These are phyloP conservation scores for Drosophila atripex DNA, from an alignment of 2,888 invertebrate species.

Conservation along the genomic window DNA sequence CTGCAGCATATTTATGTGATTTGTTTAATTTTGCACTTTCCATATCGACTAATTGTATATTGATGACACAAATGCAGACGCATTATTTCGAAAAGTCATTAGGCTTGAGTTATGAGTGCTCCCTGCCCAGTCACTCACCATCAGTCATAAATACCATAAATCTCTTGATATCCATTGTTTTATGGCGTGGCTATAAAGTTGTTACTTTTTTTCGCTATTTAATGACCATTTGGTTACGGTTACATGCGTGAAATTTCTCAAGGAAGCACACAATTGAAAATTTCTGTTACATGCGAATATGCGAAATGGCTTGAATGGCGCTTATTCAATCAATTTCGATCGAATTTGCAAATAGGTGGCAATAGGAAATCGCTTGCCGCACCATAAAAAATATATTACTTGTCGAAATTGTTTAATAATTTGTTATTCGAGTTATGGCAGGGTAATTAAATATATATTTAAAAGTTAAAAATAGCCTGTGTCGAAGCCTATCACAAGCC, in stretches of 20 bases:
- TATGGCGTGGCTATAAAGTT: slow-evolving; percentile 22
- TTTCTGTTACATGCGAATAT: slow-evolving; percentile 38
- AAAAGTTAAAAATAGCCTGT: neutral
- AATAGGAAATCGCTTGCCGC: slow-evolving; percentile 10
- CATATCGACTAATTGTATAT: slow-evolving; percentile 67
- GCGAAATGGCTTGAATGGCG: slow-evolving; percentile 35
- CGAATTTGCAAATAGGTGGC: slow-evolving; percentile 27
- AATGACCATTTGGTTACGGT: slow-evolving; percentile 42
- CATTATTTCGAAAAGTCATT: slow-evolving; percentile 49
- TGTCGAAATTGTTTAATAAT: neutral
- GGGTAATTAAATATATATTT: neutral
- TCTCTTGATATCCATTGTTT: slow-evolving; percentile 22
- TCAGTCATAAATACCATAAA: slow-evolving; percentile 20
- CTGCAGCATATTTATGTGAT: slow-evolving; percentile 9
- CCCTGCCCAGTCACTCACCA: slow-evolving; percentile 40
- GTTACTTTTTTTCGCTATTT: slow-evolving; percentile 10
- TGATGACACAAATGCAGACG: slow-evolving; percentile 64
- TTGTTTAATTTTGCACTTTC: slow-evolving; percentile 61
- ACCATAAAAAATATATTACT: neutral
- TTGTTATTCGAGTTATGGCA: neutral
- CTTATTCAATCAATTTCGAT: slow-evolving; percentile 50
- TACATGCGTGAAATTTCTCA: slow-evolving; percentile 72
- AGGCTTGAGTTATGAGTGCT: slow-evolving; percentile 59
- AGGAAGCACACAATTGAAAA: slow-evolving; percentile 66
- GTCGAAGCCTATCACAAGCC: neutral